These are phyloP conservation scores for Misgurnus mizolepis DNA, from an alignment of 2,113 vertebrate species.

Conservation along the genomic window DNA sequence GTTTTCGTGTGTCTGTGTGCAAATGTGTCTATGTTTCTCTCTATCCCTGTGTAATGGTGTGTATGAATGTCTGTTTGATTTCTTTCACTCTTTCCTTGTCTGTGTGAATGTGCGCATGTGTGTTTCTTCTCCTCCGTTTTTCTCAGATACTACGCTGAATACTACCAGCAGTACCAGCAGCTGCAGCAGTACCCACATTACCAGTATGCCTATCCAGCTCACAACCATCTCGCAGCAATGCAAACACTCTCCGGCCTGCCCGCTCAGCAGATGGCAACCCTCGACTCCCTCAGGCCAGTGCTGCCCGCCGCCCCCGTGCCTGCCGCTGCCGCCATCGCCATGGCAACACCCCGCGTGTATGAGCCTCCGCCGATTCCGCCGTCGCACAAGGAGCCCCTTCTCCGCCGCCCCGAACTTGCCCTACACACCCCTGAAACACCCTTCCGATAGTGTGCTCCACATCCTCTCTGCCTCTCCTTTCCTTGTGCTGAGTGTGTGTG, in stretches of 20 bases:
- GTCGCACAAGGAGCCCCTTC: conserved; percentile 80
- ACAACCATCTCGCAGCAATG: conserved; percentile 65
- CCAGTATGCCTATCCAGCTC: conserved; percentile 74
- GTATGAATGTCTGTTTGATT: conserved; percentile 31
- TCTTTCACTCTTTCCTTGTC: background rate
- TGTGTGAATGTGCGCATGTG: background rate
- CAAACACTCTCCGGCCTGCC: conserved; percentile 62
- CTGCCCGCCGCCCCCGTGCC: conserved; percentile 71
- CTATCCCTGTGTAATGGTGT: conserved; percentile 14
- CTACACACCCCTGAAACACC: conserved; percentile 82
- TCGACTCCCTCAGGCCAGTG: conserved; percentile 78
- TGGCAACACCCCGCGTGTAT: conserved; percentile 79
- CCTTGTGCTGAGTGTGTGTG: conserved; percentile 51
- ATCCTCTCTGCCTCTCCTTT: conserved; percentile 55
- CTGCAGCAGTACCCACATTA: conserved; percentile 79
- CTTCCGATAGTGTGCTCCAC: conserved; percentile 76
- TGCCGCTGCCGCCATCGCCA: conserved; percentile 73
- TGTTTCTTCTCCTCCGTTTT: conserved; percentile 4
- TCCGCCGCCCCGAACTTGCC: conserved; percentile 82
- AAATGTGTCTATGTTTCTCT: conserved; percentile 5
- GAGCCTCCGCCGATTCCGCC: conserved; percentile 81
- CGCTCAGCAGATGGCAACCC: conserved; percentile 63
- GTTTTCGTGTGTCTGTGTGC: conserved; percentile 10
- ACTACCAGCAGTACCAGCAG: conserved; percentile 70
- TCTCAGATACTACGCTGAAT: conserved; percentile 77